phyloP scores from a whole-genome alignment of 2,113 vertebrate species.

The Hippolais icterina region DNA sequence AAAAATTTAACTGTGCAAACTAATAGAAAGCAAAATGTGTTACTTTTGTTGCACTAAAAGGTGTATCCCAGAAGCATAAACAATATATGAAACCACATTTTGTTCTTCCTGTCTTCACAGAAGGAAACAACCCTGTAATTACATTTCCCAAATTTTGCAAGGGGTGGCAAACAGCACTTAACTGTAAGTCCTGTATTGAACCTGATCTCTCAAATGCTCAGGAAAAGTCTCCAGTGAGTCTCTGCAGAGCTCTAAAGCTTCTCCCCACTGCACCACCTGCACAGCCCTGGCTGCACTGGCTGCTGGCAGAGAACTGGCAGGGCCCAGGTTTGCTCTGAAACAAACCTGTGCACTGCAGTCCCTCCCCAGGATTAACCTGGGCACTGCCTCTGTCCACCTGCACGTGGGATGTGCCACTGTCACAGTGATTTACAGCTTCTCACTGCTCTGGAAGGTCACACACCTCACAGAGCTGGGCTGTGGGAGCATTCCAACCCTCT shows the following conservation, averaged over 20 bases:
- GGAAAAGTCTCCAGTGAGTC: background rate
- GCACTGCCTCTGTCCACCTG: background rate
- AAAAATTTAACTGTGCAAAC: background rate
- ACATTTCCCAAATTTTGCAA: background rate
- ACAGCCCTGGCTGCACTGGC: background rate
- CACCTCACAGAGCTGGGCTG: background rate
- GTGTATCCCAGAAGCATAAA: background rate
- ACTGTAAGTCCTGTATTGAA: background rate
- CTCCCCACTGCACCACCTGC: background rate
- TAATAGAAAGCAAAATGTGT: background rate
- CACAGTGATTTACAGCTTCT: background rate
- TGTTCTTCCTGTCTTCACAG: background rate
- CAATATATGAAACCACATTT: background rate
- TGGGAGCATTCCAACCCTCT: background rate
- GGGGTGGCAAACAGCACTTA: background rate
- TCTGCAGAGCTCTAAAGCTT: background rate
- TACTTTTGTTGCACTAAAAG: background rate
- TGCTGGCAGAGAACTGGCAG: background rate
- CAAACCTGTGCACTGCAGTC: background rate
- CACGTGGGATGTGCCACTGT: fast-evolving
- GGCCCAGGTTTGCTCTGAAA: background rate
- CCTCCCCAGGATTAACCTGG: background rate
- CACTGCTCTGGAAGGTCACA: background rate
- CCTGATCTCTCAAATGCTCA: background rate
- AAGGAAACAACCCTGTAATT: background rate